These are phyloP conservation scores for Helicoverpa zea DNA, from an alignment of 1,140 invertebrate species.

Conservation along the genomic window DNA sequence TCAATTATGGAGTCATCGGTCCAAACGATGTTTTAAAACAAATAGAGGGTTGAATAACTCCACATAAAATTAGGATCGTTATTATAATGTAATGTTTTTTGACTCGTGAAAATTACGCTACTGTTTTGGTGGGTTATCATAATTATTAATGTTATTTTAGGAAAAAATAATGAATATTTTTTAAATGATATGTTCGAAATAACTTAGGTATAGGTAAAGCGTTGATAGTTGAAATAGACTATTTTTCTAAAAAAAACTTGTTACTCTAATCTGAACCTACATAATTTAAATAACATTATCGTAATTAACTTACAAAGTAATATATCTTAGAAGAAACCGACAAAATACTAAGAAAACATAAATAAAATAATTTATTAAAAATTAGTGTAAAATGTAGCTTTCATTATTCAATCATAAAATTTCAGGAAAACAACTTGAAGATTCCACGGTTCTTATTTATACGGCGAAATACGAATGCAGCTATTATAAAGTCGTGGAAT, in stretches of 20 bases:
- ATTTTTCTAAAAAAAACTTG: no score
- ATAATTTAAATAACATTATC: no score
- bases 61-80: constrained; percentile 25
- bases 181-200: no score
- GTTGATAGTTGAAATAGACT: no score
- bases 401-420: not conserved
- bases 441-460: constrained; percentile 14
- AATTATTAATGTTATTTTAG: no score
- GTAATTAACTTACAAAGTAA: no score
- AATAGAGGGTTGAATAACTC: constrained; percentile 62
- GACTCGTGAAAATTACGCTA: not conserved
- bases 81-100: not conserved
- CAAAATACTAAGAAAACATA: not conserved
- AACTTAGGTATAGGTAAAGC: no score
- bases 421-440: constrained; percentile 21
- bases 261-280: no score
- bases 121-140: no score
- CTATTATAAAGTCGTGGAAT: constrained; percentile 38
- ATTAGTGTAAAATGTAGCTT: not conserved
- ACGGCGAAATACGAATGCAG: constrained; percentile 2
- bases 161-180: no score
- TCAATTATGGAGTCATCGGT: constrained; percentile 71
- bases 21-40: constrained; percentile 76
- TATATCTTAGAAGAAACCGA: no score
- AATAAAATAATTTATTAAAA: not conserved